Evolutionary conservation across 1,140 invertebrate species (phyloP), one percentile per base, ranked within the genome.

Genomic region (Thalassaphorura encarpata): DNA sequence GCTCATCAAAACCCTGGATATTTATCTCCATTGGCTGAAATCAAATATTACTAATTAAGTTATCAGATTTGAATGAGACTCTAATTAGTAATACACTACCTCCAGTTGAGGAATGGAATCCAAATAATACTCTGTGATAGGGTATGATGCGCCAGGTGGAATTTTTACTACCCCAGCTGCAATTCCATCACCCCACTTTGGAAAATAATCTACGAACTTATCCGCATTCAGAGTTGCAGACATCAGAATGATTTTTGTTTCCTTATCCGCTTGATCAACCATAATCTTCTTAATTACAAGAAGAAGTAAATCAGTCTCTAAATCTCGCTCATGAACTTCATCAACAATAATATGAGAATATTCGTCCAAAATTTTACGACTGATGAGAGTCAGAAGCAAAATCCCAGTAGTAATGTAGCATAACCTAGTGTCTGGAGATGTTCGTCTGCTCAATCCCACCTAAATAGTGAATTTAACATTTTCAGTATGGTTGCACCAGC

Each of bases 311-410:
- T 84, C 93, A 77, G 91, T 89, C 52, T 97, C 88, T 69, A 89
- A 80, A 68, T 93, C 87, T 23, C 95, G 76, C 73, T 98, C 95
- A 68, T 99, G 96, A 23, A 99, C 84, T 71, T 95, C 89, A 72
- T 93, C 93, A 11, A 99, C 73, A 66, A 99, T 84, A 45, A 99
- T 80, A 70, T 99, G 95, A 0, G 94, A 94, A 56, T 76, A 83
- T 23, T 75, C 72, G 28, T 73, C 67, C 51, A 84, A 69, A 43
- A 75, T 72, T 59, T 78, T 78, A 28, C 67, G 67, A 1, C 79
- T 70, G 46, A 83, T 82, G 21, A 85, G 64, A 51, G 77, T 80
- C 62, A 83, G 74, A 6, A 84, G 69, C 8, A 85, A 68, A 23
- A 85, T 80, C 31, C 83, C 83, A 54, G 78, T 80, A 52, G 95